Percentiles rank a stretch among this genome's conserved stretches.
Evolutionary conservation across 2,888 invertebrate genomes (phyloP).

Genomic region (Noctua fimbriata): DNA sequence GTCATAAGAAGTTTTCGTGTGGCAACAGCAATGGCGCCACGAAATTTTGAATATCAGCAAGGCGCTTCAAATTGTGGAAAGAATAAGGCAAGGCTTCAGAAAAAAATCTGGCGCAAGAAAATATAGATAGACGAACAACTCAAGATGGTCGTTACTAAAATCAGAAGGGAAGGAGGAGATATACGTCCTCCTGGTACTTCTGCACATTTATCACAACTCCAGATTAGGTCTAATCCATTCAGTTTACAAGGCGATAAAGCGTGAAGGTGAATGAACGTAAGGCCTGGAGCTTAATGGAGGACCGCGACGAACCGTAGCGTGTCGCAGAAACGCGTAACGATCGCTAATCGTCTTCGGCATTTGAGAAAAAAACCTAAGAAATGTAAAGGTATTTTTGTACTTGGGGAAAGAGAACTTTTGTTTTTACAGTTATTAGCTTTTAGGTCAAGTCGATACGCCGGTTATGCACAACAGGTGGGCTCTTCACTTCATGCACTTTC

Average conservation of each 20-base stretch:
- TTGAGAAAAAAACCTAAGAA: slow-evolving; percentile 50
- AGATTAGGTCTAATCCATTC: slow-evolving; percentile 71
- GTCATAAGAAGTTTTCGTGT: background rate
- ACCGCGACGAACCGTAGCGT: slow-evolving; percentile 47
- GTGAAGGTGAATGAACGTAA: slow-evolving; percentile 67
- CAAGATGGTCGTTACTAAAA: background rate
- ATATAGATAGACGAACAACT: background rate
- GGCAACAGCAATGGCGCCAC: background rate
- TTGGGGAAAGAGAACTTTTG: slow-evolving; percentile 13
- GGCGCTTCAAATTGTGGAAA: background rate
- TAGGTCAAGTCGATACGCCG: slow-evolving; percentile 25
- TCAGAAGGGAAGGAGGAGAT: background rate
- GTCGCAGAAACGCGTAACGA: slow-evolving; percentile 63
- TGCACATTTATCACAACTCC: slow-evolving; percentile 29
- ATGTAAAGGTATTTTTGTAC: slow-evolving; percentile 39
- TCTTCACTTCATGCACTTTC: slow-evolving; percentile 9
- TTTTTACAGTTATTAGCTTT: slow-evolving; percentile 41
- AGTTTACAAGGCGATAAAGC: slow-evolving; percentile 72
- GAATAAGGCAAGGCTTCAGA: background rate
- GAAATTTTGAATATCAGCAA: background rate
- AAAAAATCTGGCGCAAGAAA: background rate
- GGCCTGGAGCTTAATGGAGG: slow-evolving; percentile 51
- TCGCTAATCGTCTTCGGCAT: slow-evolving; percentile 55
- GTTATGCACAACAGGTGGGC: slow-evolving; percentile 13
- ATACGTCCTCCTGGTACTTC: slow-evolving; percentile 31